Evolutionary conservation across 2,888 invertebrate species (phyloP).

Genomic region (Mylabris sibirica): DNA sequence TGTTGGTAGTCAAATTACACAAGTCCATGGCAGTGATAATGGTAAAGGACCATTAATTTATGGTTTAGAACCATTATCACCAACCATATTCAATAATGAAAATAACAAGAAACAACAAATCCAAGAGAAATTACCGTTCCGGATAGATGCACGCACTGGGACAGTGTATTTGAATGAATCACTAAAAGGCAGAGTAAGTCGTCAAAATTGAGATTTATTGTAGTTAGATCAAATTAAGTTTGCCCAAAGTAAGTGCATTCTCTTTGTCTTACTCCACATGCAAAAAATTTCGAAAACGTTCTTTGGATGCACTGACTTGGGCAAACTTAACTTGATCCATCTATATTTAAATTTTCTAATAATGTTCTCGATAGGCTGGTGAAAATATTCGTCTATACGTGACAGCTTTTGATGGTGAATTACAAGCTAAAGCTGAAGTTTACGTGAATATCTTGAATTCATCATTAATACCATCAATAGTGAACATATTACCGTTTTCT

Average conservation of each 20-base stretch:
- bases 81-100: background rate
- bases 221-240: too few relatives aligned
- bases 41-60: slow-evolving; percentile 72
- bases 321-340: too few relatives aligned
- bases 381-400: slow-evolving; percentile 73
- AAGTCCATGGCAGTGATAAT: slow-evolving; percentile 72
- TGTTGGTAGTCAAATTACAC: slow-evolving; percentile 75
- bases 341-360: background rate
- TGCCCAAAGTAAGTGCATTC: too few relatives aligned
- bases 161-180: slow-evolving; percentile 82
- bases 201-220: background rate
- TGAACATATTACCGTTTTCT: slow-evolving; percentile 44
- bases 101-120: slow-evolving; percentile 45
- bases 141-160: slow-evolving; percentile 78
- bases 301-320: too few relatives aligned
- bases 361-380: slow-evolving; percentile 66
- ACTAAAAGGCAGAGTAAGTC: slow-evolving; percentile 75
- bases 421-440: slow-evolving; percentile 73
- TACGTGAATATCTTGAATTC: slow-evolving; percentile 68
- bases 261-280: too few relatives aligned
- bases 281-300: too few relatives aligned
- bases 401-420: slow-evolving; percentile 71
- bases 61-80: slow-evolving; percentile 68
- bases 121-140: slow-evolving; percentile 72
- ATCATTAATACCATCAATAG: slow-evolving; percentile 34